Conservation (phyloP, 1,140 invertebrate species). For the Drosophila ficusphila region DNA sequence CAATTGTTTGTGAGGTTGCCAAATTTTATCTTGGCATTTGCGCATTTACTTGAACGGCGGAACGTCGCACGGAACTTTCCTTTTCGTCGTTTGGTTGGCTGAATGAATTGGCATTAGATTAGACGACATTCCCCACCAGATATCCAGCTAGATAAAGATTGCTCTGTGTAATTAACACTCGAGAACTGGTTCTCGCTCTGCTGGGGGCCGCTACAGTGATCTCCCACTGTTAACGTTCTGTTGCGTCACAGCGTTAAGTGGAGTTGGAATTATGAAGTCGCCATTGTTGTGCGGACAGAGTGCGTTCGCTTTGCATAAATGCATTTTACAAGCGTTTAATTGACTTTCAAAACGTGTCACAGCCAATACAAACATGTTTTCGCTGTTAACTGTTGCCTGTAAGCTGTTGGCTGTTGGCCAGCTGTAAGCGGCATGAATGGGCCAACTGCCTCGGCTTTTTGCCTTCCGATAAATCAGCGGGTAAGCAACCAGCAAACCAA, state of each 20-base stretch:
- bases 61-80: slow-evolving; percentile 25
- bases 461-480: slow-evolving; percentile 41
- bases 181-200: slow-evolving; percentile 41
- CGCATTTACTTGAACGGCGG: slow-evolving; percentile 14
- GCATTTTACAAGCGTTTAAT: slow-evolving; percentile 74
- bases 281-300: slow-evolving; percentile 16
- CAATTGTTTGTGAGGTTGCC: slow-evolving; percentile 49
- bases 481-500: too few species aligned
- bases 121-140: slow-evolving; percentile 16
- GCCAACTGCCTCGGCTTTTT: slow-evolving; percentile 28
- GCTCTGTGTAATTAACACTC: slow-evolving; percentile 30
- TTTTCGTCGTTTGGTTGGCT: background rate
- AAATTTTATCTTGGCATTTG: slow-evolving; percentile 52
- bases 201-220: background rate
- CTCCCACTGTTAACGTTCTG: background rate
- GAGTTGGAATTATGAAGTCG: background rate
- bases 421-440: slow-evolving; percentile 61
- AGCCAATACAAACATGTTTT: slow-evolving; percentile 58
- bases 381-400: slow-evolving; percentile 35
- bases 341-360: slow-evolving; percentile 76
- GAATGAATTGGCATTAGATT: slow-evolving; percentile 26
- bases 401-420: slow-evolving; percentile 18
- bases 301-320: slow-evolving; percentile 64
- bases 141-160: slow-evolving; percentile 18
- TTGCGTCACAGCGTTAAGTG: background rate